phyloP scores from a whole-genome alignment of 1,140 invertebrate species.

The Micrasema longulum region DNA sequence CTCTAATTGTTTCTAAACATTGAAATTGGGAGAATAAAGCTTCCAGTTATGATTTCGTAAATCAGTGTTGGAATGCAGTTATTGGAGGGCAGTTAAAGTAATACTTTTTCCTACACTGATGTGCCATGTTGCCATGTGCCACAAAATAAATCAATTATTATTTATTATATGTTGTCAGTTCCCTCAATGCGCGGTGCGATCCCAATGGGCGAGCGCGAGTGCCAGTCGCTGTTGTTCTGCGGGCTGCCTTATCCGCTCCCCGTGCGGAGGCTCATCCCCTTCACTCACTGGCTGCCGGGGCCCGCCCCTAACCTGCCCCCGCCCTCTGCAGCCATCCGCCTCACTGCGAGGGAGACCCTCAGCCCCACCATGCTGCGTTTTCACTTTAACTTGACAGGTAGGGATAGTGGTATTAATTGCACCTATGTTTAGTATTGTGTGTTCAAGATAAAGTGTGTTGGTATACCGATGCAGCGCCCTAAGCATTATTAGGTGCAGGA shows the following conservation, averaged over 20 bases:
- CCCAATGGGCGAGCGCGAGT: slow-evolving; percentile 68
- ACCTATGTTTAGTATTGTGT: too few relatives aligned
- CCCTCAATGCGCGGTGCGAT: slow-evolving; percentile 50
- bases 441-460: too few relatives aligned
- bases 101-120: too few relatives aligned
- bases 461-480: too few relatives aligned
- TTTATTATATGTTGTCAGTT: slow-evolving; percentile 32
- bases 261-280: slow-evolving; percentile 64
- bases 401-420: not conserved
- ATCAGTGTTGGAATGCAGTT: too few relatives aligned
- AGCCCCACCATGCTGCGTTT: slow-evolving; percentile 46
- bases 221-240: slow-evolving; percentile 76
- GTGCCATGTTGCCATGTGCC: too few relatives aligned
- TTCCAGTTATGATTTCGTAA: too few relatives aligned
- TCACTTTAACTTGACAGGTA: slow-evolving; percentile 52
- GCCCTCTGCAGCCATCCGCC: slow-evolving; percentile 38
- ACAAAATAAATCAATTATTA: not conserved
- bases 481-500: too few relatives aligned
- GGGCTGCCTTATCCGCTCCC: slow-evolving; percentile 83
- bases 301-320: slow-evolving; percentile 54
- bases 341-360: slow-evolving; percentile 40
- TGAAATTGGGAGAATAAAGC: too few relatives aligned
- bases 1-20: too few relatives aligned
- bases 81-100: too few relatives aligned
- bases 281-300: slow-evolving; percentile 61